These are phyloP conservation scores for Bhutanitis thaidina DNA, from an alignment of 2,888 invertebrate species.

Conservation along the genomic window DNA sequence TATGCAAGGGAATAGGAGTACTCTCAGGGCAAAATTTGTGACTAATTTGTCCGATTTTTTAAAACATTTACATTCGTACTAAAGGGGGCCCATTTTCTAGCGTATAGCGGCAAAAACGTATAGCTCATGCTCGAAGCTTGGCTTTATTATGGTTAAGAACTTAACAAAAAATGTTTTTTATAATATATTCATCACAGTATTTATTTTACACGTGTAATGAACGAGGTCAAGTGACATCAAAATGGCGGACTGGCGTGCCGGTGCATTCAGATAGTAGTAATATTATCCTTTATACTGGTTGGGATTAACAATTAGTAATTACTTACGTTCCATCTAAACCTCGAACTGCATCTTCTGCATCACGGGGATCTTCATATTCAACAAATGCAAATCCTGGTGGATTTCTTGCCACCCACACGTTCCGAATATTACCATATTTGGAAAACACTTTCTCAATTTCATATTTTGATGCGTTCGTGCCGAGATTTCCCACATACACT, in stretches of 20 bases:
- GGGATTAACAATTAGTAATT: background rate
- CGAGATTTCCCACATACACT: conserved; percentile 95
- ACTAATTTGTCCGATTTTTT: no score
- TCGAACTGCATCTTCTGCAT: conserved; percentile 92
- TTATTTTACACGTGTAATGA: background rate
- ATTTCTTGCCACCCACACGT: conserved; percentile 96
- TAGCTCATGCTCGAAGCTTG: no score
- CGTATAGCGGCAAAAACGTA: no score
- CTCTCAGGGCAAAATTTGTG: no score
- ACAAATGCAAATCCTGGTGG: conserved; percentile 96
- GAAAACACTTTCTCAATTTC: conserved; percentile 93
- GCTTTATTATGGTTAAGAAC: no score
- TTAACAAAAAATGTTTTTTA: no score
- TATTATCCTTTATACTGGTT: background rate
- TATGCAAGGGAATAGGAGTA: no score
- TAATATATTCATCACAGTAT: no score
- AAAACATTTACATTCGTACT: no score
- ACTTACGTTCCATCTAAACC: conserved; percentile 87
- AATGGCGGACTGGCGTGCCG: conserved; percentile 11
- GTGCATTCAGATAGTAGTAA: background rate
- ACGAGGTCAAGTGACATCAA: conserved; percentile 9
- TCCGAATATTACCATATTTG: conserved; percentile 92
- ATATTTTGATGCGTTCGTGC: conserved; percentile 93
- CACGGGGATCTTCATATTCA: conserved; percentile 92
- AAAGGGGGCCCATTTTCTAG: no score